Evolutionary conservation across 2,113 vertebrate species (phyloP), one percentile per base, ranked within the genome.

Genomic region (Trichechus manatus): DNA sequence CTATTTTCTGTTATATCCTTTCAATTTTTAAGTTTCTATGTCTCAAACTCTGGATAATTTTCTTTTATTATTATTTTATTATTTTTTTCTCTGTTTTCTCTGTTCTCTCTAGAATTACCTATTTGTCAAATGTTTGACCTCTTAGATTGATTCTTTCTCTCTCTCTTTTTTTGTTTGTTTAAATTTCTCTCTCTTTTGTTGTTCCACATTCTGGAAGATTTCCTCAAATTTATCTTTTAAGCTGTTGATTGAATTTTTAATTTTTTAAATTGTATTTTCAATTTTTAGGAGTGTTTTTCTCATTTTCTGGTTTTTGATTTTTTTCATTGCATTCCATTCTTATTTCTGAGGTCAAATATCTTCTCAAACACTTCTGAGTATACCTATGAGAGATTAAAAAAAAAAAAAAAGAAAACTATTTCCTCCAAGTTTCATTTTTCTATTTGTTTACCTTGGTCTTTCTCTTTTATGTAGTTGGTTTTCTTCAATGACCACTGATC

Each of bases 151-250:
- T 42, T 87, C 13, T 84, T 36, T 79, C 15, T 90, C 3, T 29
- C 1, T 85, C 10, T 29, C 31, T 59, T 80, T 29, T 27, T 3
- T 31, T 56, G 23, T 72, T 74, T 87, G 11, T 31, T 47, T 53
- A 6, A 70, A 70, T 70, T 70, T 31, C 47, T 50, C 56, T 75
- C 4, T 19, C 33, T 1, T 36, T 29, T 83, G n/a, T 83, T 84
- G 31, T 59, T 86, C 22, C 47, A 95, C 23, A 75, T 88, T 93
- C 59, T 88, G 29, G 56, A 91, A 64, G 66, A 56, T 39, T 61
- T 91, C 25, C 25, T 95, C 22, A 87, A 20, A 50, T 96, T 94
- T 96, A 66, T 25, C 42, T 80, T 89, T 68, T 85, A 89, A 94
- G 66, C 6, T 87, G 33, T 33, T 63, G 50, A 81, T 70, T 63